Conservation (phyloP, 1,140 invertebrate genomes). For the Anoplophora glabripennis region DNA sequence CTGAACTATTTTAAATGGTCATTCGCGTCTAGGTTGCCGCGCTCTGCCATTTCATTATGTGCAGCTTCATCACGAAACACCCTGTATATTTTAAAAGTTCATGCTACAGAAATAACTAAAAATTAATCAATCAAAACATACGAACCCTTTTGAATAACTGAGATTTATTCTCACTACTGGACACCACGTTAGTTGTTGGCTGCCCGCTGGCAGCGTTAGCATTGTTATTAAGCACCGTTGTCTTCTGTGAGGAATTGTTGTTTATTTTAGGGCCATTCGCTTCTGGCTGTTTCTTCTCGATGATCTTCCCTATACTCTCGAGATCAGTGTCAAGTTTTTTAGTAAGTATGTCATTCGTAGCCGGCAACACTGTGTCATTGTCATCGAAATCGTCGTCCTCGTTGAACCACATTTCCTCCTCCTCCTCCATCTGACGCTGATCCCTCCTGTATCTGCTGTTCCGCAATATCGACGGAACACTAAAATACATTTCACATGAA, state of each 20-base stretch:
- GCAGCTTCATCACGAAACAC: too few relatives aligned
- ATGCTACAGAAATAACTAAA: too few relatives aligned
- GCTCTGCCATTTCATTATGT: too few relatives aligned
- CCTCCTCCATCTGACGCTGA: slow-evolving; percentile 89
- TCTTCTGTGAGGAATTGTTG: slow-evolving; percentile 40
- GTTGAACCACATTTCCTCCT: slow-evolving; percentile 99
- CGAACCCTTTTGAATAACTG: slow-evolving; percentile 61
- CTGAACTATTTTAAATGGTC: too few relatives aligned
- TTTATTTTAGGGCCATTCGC: slow-evolving; percentile 41
- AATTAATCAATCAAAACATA: slow-evolving; percentile 9
- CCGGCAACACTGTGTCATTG: slow-evolving; percentile 59
- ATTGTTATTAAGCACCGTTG: slow-evolving; percentile 53
- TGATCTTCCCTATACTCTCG: slow-evolving; percentile 55
- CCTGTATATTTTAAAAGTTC: too few relatives aligned
- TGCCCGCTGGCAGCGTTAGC: slow-evolving; percentile 42
- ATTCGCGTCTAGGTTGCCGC: too few relatives aligned
- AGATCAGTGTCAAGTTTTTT: slow-evolving; percentile 60
- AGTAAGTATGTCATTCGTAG: slow-evolving; percentile 40
- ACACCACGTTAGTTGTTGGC: slow-evolving; percentile 48
- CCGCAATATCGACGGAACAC: slow-evolving; percentile 74
- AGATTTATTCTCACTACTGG: slow-evolving; percentile 50
- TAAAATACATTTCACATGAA: slow-evolving; percentile 19
- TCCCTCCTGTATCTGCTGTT: slow-evolving; percentile 83
- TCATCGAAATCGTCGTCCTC: slow-evolving; percentile 95
- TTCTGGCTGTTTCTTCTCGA: slow-evolving; percentile 26